A percentile compares a stretch with the other conserved stretches of the same genome.
Evolutionary conservation across 2,888 invertebrate species (phyloP).

Genomic region (Fissipunctia ypsillon): DNA sequence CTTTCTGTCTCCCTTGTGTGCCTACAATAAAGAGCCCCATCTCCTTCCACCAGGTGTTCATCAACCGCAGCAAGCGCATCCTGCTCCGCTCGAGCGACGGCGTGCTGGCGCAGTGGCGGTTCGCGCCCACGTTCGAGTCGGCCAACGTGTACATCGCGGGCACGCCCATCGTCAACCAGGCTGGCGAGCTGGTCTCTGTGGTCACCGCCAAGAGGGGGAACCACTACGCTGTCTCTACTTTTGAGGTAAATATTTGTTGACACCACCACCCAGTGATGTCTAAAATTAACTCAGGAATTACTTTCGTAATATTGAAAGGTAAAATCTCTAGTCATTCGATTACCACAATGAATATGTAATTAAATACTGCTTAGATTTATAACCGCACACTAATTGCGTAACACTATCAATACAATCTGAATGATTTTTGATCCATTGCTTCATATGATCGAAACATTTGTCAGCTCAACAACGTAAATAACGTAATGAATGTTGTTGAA

Average conservation of each 20-base stretch:
- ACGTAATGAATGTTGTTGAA: too few species aligned
- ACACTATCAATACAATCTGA: too few species aligned
- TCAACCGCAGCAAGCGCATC: constrained; percentile 85
- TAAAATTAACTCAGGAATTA: not conserved
- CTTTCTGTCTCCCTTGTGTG: not conserved
- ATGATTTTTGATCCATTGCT: too few species aligned
- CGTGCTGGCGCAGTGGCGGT: constrained; percentile 84
- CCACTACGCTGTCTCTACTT: constrained; percentile 85
- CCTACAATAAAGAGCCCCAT: not conserved
- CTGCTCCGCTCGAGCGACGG: constrained; percentile 83
- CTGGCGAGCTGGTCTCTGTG: constrained; percentile 81
- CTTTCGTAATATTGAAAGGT: not conserved
- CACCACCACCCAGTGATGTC: not conserved
- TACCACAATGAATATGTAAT: not conserved
- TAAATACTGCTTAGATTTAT: not conserved
- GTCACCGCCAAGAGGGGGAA: constrained; percentile 82
- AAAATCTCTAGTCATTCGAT: not conserved
- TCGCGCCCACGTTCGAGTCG: constrained; percentile 86
- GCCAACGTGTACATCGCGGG: constrained; percentile 82
- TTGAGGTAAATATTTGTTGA: constrained; percentile 71
- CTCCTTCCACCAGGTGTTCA: constrained; percentile 79
- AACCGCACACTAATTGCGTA: too few species aligned
- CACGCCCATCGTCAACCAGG: constrained; percentile 79
- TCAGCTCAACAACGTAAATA: too few species aligned
- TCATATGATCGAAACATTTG: too few species aligned